A percentile compares a stretch with the other conserved stretches of the same genome.
These are phyloP conservation scores for Idaea straminata DNA, from an alignment of 2,888 invertebrate species.

Conservation along the genomic window DNA sequence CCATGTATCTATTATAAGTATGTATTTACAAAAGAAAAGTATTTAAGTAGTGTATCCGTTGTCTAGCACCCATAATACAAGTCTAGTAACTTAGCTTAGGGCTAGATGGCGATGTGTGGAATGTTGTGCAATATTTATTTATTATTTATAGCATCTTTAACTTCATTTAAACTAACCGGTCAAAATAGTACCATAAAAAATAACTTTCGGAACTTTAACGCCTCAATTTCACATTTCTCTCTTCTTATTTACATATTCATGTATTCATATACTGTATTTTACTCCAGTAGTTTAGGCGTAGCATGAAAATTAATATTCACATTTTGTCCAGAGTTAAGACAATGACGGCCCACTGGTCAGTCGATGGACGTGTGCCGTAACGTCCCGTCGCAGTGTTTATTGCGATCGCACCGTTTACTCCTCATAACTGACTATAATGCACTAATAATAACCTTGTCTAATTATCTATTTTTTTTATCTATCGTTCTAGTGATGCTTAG, in stretches of 20 bases:
- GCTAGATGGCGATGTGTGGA: too few species aligned
- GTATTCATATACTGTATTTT: conserved; percentile 21
- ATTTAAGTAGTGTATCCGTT: too few species aligned
- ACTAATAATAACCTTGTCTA: neutral
- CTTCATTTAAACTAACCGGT: neutral
- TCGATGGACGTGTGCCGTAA: conserved; percentile 52
- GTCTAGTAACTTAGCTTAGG: too few species aligned
- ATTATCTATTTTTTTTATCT: too few species aligned
- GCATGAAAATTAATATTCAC: conserved; percentile 66
- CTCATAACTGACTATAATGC: conserved; percentile 57
- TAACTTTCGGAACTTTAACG: neutral
- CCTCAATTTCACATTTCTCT: conserved; percentile 9
- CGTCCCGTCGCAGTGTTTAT: conserved; percentile 56
- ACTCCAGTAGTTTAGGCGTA: conserved; percentile 27
- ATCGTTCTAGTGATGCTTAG: conserved; percentile 6
- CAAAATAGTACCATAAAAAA: neutral
- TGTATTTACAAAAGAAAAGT: too few species aligned
- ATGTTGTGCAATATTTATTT: too few species aligned
- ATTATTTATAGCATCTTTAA: neutral
- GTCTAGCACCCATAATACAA: too few species aligned
- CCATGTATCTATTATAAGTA: too few species aligned
- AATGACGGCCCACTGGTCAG: conserved; percentile 58
- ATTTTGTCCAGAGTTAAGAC: conserved; percentile 61
- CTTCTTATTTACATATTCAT: conserved; percentile 20
- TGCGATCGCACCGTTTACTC: conserved; percentile 72